These are phyloP conservation scores for Poecilia latipinna DNA, from an alignment of 2,113 vertebrate species.

Conservation along the genomic window DNA sequence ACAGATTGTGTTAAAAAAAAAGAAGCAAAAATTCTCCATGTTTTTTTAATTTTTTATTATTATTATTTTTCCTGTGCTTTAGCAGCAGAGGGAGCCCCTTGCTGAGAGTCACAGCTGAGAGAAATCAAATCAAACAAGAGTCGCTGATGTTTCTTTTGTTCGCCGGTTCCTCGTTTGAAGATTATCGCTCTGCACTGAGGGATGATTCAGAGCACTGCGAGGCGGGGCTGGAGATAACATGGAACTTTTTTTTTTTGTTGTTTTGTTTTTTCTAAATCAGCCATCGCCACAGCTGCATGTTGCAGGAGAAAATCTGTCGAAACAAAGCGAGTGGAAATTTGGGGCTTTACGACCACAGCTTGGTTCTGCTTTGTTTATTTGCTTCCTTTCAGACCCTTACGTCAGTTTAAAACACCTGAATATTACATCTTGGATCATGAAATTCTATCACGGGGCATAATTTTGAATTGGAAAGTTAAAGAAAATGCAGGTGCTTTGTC, in stretches of 20 bases:
- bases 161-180: conserved; percentile 37
- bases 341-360: neutral
- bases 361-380: neutral
- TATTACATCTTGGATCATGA: neutral
- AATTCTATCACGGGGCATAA: neutral
- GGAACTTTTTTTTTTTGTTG: neutral
- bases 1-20: conserved; percentile 56
- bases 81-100: conserved; percentile 29
- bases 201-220: conserved; percentile 9
- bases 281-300: neutral
- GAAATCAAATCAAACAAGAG: conserved; percentile 45
- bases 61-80: neutral
- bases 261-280: conserved; percentile 27
- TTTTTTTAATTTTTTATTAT: too few species aligned
- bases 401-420: neutral
- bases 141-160: conserved; percentile 48
- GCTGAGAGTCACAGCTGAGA: conserved; percentile 45
- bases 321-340: neutral
- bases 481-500: neutral
- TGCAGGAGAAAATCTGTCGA: conserved; percentile 3
- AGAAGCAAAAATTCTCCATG: neutral
- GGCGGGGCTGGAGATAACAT: conserved; percentile 34
- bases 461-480: neutral
- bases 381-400: neutral
- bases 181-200: conserved; percentile 37